These are phyloP conservation scores for Sciaenops ocellatus DNA, from an alignment of 2,797 vertebrate species.

Conservation along the genomic window DNA sequence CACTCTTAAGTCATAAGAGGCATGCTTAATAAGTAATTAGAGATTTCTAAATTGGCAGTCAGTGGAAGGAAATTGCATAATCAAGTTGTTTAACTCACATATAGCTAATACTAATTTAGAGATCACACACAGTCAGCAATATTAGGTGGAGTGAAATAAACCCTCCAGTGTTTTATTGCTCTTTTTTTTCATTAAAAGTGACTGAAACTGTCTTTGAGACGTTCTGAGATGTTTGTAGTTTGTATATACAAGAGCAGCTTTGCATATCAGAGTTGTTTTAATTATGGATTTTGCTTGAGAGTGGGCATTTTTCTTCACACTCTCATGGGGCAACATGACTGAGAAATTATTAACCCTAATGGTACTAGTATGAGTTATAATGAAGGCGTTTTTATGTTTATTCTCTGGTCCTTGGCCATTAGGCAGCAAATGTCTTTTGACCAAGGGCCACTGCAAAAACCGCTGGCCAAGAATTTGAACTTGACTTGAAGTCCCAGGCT, in stretches of 20 bases:
- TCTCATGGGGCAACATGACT: slow-evolving; percentile 28
- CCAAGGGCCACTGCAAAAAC: not conserved
- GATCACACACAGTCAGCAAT: not conserved
- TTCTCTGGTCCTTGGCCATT: slow-evolving; percentile 7
- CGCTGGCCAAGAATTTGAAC: slow-evolving; percentile 21
- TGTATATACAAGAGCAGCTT: slow-evolving; percentile 21
- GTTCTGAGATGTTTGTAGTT: slow-evolving; percentile 27
- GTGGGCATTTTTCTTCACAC: slow-evolving; percentile 19
- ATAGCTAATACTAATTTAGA: slow-evolving; percentile 10
- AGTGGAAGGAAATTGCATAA: not conserved
- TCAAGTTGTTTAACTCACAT: slow-evolving; percentile 17
- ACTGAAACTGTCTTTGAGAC: slow-evolving; percentile 32
- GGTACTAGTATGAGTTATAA: slow-evolving; percentile 34
- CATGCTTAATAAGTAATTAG: slow-evolving; percentile 1
- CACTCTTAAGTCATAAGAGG: not conserved
- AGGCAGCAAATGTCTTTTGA: slow-evolving; percentile 22
- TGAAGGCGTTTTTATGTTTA: slow-evolving; percentile 16
- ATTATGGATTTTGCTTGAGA: slow-evolving; percentile 44
- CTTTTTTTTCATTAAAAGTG: slow-evolving; percentile 25
- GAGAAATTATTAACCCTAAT: slow-evolving; percentile 37
- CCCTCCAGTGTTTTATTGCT: slow-evolving; percentile 24
- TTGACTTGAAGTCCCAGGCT: slow-evolving; percentile 7
- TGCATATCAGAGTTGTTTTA: slow-evolving; percentile 42
- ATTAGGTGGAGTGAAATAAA: not conserved
- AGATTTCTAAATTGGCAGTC: not conserved